Evolutionary conservation across 2,888 invertebrate species (phyloP).

Genomic region (Ditula angustiorana): DNA sequence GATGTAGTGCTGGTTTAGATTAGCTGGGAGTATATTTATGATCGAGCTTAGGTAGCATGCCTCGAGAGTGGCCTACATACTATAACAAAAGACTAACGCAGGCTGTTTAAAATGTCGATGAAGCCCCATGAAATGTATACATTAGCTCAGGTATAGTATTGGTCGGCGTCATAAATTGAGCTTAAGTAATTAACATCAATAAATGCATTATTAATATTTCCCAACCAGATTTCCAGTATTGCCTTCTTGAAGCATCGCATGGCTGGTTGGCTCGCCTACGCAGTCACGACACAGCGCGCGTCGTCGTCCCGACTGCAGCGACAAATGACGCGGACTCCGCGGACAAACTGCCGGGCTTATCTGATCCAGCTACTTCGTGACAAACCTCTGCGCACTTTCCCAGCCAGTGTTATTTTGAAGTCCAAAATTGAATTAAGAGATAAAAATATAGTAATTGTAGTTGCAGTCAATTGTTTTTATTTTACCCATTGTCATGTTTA

Average conservation of each 20-base stretch:
- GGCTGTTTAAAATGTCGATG: no score
- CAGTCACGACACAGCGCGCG: constrained; percentile 65
- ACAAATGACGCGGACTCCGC: constrained; percentile 73
- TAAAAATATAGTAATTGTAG: not conserved
- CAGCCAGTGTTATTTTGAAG: constrained; percentile 8
- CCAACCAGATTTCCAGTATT: not conserved
- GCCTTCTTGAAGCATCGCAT: constrained; percentile 38
- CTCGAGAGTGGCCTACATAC: no score
- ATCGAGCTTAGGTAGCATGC: no score
- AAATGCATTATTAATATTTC: not conserved
- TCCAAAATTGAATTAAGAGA: not conserved
- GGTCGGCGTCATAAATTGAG: no score
- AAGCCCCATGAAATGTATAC: no score
- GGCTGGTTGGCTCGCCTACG: constrained; percentile 65
- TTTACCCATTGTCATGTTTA: no score
- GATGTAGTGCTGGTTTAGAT: no score
- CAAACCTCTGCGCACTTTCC: constrained; percentile 55
- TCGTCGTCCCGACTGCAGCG: constrained; percentile 50
- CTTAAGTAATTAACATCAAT: no score
- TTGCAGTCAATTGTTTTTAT: not conserved
- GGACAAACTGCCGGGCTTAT: constrained; percentile 82
- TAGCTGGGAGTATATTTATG: no score
- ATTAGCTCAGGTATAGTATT: no score
- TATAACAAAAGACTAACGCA: no score
- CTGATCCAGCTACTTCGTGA: constrained; percentile 80